phyloP scores from a whole-genome alignment of 1,140 invertebrate species.

The Pseudomyrmex flavicornis region DNA sequence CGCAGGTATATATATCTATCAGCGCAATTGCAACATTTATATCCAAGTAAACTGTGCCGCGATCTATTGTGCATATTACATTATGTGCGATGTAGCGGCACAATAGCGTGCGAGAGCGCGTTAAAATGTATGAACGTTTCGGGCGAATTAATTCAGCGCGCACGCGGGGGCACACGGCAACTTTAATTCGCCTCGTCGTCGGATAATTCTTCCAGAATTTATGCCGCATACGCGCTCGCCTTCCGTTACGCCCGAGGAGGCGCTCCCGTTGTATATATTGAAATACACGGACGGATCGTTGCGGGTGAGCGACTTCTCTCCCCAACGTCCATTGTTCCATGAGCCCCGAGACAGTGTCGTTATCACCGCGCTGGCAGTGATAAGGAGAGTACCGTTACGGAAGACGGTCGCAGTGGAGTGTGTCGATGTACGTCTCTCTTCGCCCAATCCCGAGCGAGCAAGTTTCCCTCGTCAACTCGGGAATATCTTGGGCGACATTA shows the following conservation, averaged over 20 bases:
- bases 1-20: neutral
- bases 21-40: constrained; percentile 25
- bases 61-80: constrained; percentile 37
- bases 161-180: constrained; percentile 3
- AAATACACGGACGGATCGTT: constrained; percentile 32
- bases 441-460: neutral
- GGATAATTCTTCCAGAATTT: constrained; percentile 58
- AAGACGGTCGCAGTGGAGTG: neutral
- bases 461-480: constrained; percentile 29
- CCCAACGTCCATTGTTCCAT: constrained; percentile 46
- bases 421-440: constrained; percentile 12
- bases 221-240: constrained; percentile 37
- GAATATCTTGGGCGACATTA: constrained; percentile 18
- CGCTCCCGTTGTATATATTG: constrained; percentile 18
- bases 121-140: constrained; percentile 56
- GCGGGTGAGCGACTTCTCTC: constrained; percentile 21
- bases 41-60: constrained; percentile 1
- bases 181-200: constrained; percentile 49
- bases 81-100: constrained; percentile 23
- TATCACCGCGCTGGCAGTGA: constrained; percentile 23
- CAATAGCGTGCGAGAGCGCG: constrained; percentile 22
- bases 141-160: constrained; percentile 48
- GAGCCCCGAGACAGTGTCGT: constrained; percentile 13
- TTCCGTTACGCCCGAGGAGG: neutral
- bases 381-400: constrained; percentile 56